Base-by-base conservation (phyloP, 2,888 invertebrate species). In the Catocala fraxini region DNA sequence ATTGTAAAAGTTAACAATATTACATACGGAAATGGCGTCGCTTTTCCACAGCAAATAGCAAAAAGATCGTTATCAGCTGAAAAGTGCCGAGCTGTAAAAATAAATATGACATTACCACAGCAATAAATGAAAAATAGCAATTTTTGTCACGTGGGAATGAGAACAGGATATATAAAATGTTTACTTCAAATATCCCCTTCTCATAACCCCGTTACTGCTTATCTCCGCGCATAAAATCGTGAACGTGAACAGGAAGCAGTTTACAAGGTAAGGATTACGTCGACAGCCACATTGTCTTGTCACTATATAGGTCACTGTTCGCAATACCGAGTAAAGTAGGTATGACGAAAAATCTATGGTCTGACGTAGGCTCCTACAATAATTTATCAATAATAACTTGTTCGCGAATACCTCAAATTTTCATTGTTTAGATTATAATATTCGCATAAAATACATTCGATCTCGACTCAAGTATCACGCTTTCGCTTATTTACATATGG, bases 181-280 rank as follows among this genome's bases (percentile, higher is more conserved):
- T 25, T 25, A 25, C 25, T 25, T 25, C 3, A 25, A 3, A 25
- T 25, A 25, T 25, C 25, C 25, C 25, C 25, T 25, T 25, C 25
- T 25, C 25, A 25, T 3, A 25, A 1, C 25, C 25, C 25, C 1
- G 25, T 25, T 47, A 64, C 58, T 52, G 53, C 64, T 58, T 67
- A 68, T 62, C 43, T 68, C 41, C 39, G 49, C 46, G 54, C 56
- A 65, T 72, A 51, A 68, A 72, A 63, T 59, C 51, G 63, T 63
- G n/a, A 48, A 9, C 13, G 46, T 15, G 5, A 11, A 12, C 43
- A 43, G 43, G 43, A 43, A n/a, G 12, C 43, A 11, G 43, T 43
- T 43, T 39, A 39, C 35, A 39, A 6, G 6, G 35, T 39, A 39
- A 39, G 35, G 6, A 39, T 39, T 39, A 39, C 35, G 6, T 39